Evolutionary conservation across 2,797 vertebrate genomes (phyloP), one percentile per base, ranked within the genome.

Genomic region (Odontamblyopus lacepedii): DNA sequence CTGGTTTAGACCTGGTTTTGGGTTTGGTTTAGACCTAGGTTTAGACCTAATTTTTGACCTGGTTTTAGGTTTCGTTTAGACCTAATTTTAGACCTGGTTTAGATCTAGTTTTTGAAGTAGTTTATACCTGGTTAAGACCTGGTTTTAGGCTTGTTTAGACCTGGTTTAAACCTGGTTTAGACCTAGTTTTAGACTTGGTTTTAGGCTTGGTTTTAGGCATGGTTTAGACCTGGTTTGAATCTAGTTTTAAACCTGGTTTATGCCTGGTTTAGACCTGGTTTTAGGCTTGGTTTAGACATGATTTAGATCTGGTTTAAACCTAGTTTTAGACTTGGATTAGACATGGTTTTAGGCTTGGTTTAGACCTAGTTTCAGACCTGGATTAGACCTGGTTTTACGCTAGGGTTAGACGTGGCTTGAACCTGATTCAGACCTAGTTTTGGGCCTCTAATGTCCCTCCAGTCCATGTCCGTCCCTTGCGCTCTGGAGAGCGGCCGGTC

Each of bases 401-500:
- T 16, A 6, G 6, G 50, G 19, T 6, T 55, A n/a, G 19, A 55
- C 19, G 19, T n/a, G 53, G 6, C 23, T 55, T 55, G 8, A 19
- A 6, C 53, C 50, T 51, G 1, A 19, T 53, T 15, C 4, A 27
- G 23, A 23, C 6, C 59, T 6, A 32, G 7, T n/a, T 55, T 29
- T 27, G 6, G 26, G 11, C n/a, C 29, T 15, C 32, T 29, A 61
- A 6, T 27, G 6, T 60, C 9, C 30, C 27, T 13, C 55, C 63
- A 76, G 77, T 79, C 82, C 83, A 76, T 72, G 78, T 74, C 61
- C 60, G 76, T 74, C 73, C 82, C 81, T 81, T 84, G 68, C 61
- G 63, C 12, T 44, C 75, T 5, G 53, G 81, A 81, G 85, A 82
- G 83, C 29, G 71, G 75, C 71, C 68, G 44, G 70, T 69, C 44